Base-by-base conservation (phyloP, 2,888 invertebrate genomes). In the Drosophila lacicola region DNA sequence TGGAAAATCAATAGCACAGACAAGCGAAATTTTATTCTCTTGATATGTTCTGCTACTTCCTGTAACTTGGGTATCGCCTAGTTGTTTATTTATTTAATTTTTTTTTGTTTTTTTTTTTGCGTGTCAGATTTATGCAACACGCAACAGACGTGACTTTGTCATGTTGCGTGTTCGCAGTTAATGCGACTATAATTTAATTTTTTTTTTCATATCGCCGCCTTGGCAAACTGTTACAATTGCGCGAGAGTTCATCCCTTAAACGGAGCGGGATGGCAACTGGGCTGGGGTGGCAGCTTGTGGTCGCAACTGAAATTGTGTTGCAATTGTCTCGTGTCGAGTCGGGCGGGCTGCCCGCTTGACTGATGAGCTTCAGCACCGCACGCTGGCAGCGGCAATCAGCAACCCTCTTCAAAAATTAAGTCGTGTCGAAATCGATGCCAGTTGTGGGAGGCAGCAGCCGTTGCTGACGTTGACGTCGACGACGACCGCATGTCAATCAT, bases 111-210 rank as follows among this genome's bases (percentile, higher is more conserved):
- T 21, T n/a, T 11, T 53, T 49, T 34, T 77, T 74, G 74, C 80
- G 82, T 82, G 79, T 63, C 77, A 77, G 83, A 83, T 83, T 86
- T 81, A 70, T 70, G 67, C 66, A 60, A 50, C 79, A 79, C 82
- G 79, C 80, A 79, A 86, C 63, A 67, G 63, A 61, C 63, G 70
- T 77, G 86, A 83, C 81, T 86, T 81, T 72, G 74, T 77, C 79
- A 67, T 70, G 74, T 83, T 83, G 83, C 83, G 83, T 83, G 83
- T 70, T 80, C 62, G 70, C 74, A 82, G 80, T 80, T 87, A 83
- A 83, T 83, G 83, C 67, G 83, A 87, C 78, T 86, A 86, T 86
- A 83, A 83, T 83, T 86, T 83, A 86, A 83, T 83, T 86, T 83
- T 78, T 78, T 29, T 29, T 29, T 29, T 29, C 29, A 29, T 29